Conservation (phyloP, 2,888 invertebrate genomes). For the Pegoplata infirma region DNA sequence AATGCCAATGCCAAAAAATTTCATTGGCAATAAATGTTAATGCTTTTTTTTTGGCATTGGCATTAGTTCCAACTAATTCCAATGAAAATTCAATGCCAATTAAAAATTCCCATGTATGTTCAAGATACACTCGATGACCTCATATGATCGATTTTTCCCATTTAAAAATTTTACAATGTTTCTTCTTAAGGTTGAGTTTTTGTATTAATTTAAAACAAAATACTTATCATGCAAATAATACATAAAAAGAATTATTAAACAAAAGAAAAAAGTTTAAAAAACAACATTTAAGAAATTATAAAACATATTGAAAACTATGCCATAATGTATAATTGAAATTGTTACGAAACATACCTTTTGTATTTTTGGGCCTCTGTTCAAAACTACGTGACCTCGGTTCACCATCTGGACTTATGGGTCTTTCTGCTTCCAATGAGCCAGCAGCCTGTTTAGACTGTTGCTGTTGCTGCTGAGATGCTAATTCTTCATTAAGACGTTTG, state of each 20-base stretch:
- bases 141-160: too few relatives aligned
- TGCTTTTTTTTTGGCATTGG: too few relatives aligned
- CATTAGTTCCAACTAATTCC: too few relatives aligned
- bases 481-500: slow-evolving; percentile 83
- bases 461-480: slow-evolving; percentile 78
- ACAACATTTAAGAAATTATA: slow-evolving; percentile 20
- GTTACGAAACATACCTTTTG: slow-evolving; percentile 69
- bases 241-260: neutral
- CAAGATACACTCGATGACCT: too few relatives aligned
- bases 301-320: slow-evolving; percentile 42
- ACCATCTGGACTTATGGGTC: slow-evolving; percentile 79
- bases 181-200: too few relatives aligned
- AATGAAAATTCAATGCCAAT: too few relatives aligned
- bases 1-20: too few relatives aligned
- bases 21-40: too few relatives aligned
- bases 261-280: slow-evolving; percentile 2
- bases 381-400: slow-evolving; percentile 84
- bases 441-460: slow-evolving; percentile 69
- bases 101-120: too few relatives aligned
- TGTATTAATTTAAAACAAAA: too few relatives aligned
- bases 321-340: slow-evolving; percentile 7
- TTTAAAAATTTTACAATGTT: too few relatives aligned
- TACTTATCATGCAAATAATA: slow-evolving; percentile 16
- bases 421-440: slow-evolving; percentile 70
- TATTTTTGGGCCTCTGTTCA: slow-evolving; percentile 80